Conservation (phyloP, 1,140 invertebrate species). For the Olivierus martensii region DNA sequence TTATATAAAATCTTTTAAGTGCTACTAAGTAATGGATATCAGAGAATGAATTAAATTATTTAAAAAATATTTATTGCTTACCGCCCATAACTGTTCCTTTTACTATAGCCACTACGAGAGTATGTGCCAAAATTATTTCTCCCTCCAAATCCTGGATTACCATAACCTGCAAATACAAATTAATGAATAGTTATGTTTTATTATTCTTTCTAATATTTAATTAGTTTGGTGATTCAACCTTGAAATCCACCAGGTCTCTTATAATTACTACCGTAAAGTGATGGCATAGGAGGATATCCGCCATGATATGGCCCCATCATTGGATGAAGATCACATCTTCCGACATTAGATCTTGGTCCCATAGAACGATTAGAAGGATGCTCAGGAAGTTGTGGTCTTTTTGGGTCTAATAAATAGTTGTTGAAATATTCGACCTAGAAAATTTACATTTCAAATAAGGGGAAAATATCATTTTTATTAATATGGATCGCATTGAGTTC, state of each 20-base stretch:
- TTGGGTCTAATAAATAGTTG: constrained; percentile 90
- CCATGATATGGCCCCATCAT: constrained; percentile 10
- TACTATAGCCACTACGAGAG: not conserved
- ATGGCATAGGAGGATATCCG: constrained; percentile 10
- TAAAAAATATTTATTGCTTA: too few relatives aligned
- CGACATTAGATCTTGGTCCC: constrained; percentile 7
- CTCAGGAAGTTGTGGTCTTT: constrained; percentile 85
- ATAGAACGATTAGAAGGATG: constrained; percentile 47
- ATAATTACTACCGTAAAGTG: constrained; percentile 10
- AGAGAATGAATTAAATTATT: too few relatives aligned
- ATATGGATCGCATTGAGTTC: too few relatives aligned
- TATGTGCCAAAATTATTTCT: not conserved
- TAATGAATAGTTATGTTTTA: not conserved
- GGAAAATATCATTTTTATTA: not conserved
- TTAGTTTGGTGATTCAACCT: constrained; percentile 1
- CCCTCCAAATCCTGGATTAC: not conserved
- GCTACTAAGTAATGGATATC: too few relatives aligned
- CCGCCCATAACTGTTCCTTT: constrained; percentile 1
- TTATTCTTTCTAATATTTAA: not conserved
- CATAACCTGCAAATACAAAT: not conserved
- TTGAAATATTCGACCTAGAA: constrained; percentile 77
- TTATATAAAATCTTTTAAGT: too few relatives aligned
- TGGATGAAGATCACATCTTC: not conserved
- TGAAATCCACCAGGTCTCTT: constrained; percentile 11
- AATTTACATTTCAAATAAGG: constrained; percentile 1